phyloP scores from a whole-genome alignment of 1,140 invertebrate genomes.

The Aphelenchoides fujianensis region DNA sequence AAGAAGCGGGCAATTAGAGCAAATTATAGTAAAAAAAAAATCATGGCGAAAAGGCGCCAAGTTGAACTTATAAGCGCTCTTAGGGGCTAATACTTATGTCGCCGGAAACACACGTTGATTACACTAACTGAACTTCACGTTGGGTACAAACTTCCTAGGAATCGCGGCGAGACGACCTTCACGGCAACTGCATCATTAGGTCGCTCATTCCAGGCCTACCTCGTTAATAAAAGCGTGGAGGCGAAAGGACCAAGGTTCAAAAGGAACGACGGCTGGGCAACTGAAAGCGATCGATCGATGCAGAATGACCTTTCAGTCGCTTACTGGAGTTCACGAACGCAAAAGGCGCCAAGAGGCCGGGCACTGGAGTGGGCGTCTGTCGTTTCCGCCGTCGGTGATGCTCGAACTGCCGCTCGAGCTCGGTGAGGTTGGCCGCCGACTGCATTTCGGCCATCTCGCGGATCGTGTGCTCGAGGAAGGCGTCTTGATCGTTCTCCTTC shows the following conservation, averaged over 20 bases:
- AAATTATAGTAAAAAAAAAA: no score
- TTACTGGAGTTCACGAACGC: neutral
- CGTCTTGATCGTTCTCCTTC: neutral
- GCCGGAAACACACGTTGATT: neutral
- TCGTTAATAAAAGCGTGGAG: no score
- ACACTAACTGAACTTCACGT: neutral
- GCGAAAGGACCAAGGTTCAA: neutral
- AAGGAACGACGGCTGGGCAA: neutral
- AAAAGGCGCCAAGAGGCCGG: constrained; percentile 5
- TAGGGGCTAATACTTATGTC: constrained; percentile 2
- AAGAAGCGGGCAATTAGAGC: neutral
- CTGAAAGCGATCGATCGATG: no score
- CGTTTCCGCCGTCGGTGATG: neutral
- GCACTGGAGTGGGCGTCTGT: neutral
- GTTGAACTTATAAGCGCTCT: constrained; percentile 10
- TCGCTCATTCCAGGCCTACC: no score
- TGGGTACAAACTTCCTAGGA: neutral
- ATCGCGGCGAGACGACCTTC: neutral
- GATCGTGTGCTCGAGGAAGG: constrained; percentile 7
- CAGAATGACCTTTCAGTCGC: no score
- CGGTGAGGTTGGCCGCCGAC: neutral
- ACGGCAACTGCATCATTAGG: neutral
- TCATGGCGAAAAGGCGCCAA: neutral
- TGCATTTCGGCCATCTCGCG: neutral
- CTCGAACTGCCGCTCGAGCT: neutral